Conservation (phyloP, 2,113 vertebrate species). For the Podarcis muralis region DNA sequence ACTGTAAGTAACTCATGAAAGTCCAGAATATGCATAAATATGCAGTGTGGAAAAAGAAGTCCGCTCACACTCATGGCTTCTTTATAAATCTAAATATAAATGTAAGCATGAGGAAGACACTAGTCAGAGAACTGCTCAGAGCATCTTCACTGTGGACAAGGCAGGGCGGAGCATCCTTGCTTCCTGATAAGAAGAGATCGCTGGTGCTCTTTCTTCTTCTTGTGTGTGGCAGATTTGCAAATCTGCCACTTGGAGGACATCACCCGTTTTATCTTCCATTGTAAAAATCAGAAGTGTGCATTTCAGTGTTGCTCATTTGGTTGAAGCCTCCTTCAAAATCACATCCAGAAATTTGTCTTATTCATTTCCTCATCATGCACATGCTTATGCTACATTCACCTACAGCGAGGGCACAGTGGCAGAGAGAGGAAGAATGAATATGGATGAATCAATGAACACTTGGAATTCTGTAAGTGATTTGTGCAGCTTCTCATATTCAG, state of each 20-base stretch:
- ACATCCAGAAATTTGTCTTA: slow-evolving; percentile 45
- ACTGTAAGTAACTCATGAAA: neutral
- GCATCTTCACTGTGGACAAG: neutral
- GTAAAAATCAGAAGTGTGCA: neutral
- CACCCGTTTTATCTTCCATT: slow-evolving; percentile 15
- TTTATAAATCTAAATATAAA: neutral
- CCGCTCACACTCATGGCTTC: neutral
- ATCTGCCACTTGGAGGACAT: neutral
- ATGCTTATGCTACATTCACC: slow-evolving; percentile 52
- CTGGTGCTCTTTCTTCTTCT: neutral
- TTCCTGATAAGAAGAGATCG: neutral
- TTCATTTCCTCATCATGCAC: slow-evolving; percentile 53
- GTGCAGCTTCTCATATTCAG: slow-evolving; percentile 55
- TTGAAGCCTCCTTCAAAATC: slow-evolving; percentile 62
- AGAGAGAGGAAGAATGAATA: slow-evolving; percentile 56
- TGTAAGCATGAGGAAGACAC: neutral
- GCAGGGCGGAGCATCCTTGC: neutral
- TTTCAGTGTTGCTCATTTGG: slow-evolving; percentile 50
- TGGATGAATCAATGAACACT: slow-evolving; percentile 53
- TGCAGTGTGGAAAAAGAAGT: neutral
- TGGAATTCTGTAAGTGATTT: slow-evolving; percentile 49
- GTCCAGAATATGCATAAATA: too few species aligned
- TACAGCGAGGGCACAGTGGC: neutral
- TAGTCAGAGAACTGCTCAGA: neutral
- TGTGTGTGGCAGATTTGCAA: neutral